Evolutionary conservation across 2,797 vertebrate genomes (phyloP).

Genomic region (Pipistrellus pygmaeus): DNA sequence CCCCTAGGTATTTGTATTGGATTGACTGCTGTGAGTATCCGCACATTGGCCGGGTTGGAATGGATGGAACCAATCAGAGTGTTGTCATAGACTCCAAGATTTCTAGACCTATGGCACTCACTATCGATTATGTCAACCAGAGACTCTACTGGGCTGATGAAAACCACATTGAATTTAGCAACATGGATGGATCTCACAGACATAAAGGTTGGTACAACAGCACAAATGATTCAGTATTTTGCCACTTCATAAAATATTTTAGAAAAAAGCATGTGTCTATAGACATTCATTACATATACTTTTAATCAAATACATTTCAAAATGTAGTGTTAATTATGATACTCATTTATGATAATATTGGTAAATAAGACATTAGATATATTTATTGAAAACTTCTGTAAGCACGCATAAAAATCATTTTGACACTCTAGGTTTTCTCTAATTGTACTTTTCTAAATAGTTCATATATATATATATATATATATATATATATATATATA

Average conservation of each 20-base stretch:
- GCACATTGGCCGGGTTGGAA: slow-evolving; percentile 95
- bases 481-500: neutral
- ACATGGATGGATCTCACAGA: slow-evolving; percentile 96
- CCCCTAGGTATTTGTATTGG: slow-evolving; percentile 96
- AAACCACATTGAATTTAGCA: slow-evolving; percentile 97
- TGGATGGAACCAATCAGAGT: slow-evolving; percentile 95
- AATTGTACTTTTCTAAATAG: neutral
- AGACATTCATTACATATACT: neutral
- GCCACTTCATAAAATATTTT: neutral
- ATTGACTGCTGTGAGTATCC: slow-evolving; percentile 98
- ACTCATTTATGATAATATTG: neutral
- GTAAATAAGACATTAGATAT: slow-evolving; percentile 25
- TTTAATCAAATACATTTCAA: slow-evolving; percentile 46
- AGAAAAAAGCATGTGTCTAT: neutral
- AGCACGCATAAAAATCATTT: slow-evolving; percentile 27
- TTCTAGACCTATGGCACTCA: slow-evolving; percentile 95
- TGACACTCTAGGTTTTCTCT: neutral
- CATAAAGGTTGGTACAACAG: slow-evolving; percentile 92
- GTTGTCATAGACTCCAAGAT: slow-evolving; percentile 95
- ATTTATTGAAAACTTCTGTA: slow-evolving; percentile 18
- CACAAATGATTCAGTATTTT: slow-evolving; percentile 27
- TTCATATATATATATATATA: neutral
- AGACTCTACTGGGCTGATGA: slow-evolving; percentile 98
- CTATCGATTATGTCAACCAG: slow-evolving; percentile 97
- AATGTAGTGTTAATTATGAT: slow-evolving; percentile 26